phyloP scores from a whole-genome alignment of 1,140 invertebrate species.

The Euura lappo region DNA sequence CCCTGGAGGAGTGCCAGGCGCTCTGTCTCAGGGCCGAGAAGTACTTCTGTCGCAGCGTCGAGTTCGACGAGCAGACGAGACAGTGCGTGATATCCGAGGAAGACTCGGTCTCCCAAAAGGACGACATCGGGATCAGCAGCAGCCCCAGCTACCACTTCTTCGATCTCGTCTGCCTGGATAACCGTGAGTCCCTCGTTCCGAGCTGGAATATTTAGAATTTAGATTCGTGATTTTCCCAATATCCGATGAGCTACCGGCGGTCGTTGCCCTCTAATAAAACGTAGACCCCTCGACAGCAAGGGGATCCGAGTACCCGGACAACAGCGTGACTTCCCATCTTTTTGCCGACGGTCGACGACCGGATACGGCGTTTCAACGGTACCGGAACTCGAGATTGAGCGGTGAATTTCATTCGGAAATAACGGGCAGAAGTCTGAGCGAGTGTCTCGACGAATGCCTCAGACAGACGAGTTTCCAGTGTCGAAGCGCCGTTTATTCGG shows the following conservation, averaged over 20 bases:
- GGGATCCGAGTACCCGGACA: conserved; percentile 84
- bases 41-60: conserved; percentile 89
- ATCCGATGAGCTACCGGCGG: no score
- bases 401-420: conserved; percentile 90
- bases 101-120: conserved; percentile 85
- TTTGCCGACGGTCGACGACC: conserved; percentile 80
- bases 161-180: conserved; percentile 84
- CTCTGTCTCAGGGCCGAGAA: conserved; percentile 80
- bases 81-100: conserved; percentile 88
- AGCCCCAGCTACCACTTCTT: conserved; percentile 85
- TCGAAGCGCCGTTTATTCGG: conserved; percentile 85
- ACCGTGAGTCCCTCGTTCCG: conserved; percentile 71
- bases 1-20: conserved; percentile 82
- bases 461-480: conserved; percentile 88
- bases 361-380: conserved; percentile 88
- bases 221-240: no score
- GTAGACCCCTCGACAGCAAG: conserved; percentile 65
- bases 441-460: conserved; percentile 88
- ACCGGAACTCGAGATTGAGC: conserved; percentile 82
- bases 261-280: conserved; percentile 47
- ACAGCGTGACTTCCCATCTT: conserved; percentile 79
- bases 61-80: conserved; percentile 84
- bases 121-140: conserved; percentile 80
- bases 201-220: background rate
- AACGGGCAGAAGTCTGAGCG: conserved; percentile 82